Evolutionary conservation across 2,113 vertebrate genomes (phyloP).

Genomic region (Myrmecophaga tridactyla): DNA sequence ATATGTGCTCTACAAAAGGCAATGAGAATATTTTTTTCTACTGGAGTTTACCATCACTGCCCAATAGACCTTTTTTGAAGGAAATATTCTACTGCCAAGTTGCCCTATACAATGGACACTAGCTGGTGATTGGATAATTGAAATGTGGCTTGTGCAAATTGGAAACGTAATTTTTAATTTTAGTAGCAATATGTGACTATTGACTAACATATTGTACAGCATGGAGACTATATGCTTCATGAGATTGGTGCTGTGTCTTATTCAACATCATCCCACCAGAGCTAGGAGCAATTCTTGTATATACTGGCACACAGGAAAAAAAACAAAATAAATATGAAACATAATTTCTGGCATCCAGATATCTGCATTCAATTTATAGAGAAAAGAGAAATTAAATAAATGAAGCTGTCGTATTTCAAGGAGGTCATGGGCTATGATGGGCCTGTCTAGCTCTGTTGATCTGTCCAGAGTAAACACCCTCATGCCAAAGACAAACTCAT

Average conservation of each 20-base stretch:
- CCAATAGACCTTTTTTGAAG: not conserved
- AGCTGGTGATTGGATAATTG: not conserved
- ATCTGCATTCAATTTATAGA: not conserved
- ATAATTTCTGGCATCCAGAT: not conserved
- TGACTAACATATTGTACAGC: not conserved
- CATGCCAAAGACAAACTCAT: not conserved
- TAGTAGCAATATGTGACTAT: not conserved
- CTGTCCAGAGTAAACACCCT: not conserved
- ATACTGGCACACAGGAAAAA: not conserved
- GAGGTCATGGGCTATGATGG: not conserved
- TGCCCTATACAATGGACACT: not conserved
- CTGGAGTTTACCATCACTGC: not conserved
- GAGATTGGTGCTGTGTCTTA: not conserved
- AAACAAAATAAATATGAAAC: not conserved
- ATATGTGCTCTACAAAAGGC: constrained; percentile 9
- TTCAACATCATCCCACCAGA: not conserved
- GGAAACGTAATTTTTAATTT: not conserved
- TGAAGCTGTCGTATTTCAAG: not conserved
- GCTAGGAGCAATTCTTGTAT: not conserved
- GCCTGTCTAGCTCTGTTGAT: not conserved
- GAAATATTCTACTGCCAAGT: not conserved
- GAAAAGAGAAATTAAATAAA: not conserved
- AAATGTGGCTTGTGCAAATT: not conserved
- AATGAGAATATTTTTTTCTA: not conserved
- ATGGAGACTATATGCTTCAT: not conserved